Percentiles rank a stretch among this genome's conserved stretches.
These are phyloP conservation scores for Tanytarsus gracilentus DNA, from an alignment of 2,888 invertebrate genomes.

Conservation along the genomic window DNA sequence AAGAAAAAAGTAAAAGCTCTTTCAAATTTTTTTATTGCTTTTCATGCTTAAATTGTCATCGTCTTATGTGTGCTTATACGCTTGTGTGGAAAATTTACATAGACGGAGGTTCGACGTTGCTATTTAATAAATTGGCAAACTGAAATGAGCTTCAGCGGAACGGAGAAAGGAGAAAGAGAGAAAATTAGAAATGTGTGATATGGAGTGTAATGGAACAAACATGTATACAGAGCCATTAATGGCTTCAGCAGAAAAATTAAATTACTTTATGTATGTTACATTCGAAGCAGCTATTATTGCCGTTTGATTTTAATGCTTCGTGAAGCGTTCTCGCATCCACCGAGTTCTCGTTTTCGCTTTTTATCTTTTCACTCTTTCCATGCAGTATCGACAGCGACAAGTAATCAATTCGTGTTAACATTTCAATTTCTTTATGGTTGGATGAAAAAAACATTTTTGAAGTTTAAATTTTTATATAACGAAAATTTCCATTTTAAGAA, in stretches of 20 bases:
- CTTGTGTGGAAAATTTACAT: too few species aligned
- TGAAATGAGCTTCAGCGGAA: background rate
- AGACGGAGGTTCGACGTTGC: background rate
- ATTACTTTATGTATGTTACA: conserved; percentile 7
- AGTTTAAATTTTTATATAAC: too few species aligned
- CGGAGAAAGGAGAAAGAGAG: background rate
- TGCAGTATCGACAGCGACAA: too few species aligned
- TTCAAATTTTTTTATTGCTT: background rate
- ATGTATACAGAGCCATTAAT: conserved; percentile 2
- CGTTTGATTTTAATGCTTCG: conserved; percentile 8
- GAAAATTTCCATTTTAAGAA: too few species aligned
- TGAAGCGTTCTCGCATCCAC: conserved; percentile 1
- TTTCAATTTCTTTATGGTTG: too few species aligned
- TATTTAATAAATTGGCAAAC: conserved; percentile 6
- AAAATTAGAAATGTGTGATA: conserved; percentile 8
- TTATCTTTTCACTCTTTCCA: too few species aligned
- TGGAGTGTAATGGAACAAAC: conserved; percentile 14
- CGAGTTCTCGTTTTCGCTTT: too few species aligned
- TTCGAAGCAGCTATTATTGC: conserved; percentile 8
- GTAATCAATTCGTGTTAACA: too few species aligned
- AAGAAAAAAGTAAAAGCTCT: background rate
- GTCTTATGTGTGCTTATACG: background rate
- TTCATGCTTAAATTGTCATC: too few species aligned
- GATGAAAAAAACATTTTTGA: too few species aligned
- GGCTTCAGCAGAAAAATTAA: conserved; percentile 2